These are phyloP conservation scores for Pitta sordida DNA, from an alignment of 2,113 vertebrate species.

Conservation along the genomic window DNA sequence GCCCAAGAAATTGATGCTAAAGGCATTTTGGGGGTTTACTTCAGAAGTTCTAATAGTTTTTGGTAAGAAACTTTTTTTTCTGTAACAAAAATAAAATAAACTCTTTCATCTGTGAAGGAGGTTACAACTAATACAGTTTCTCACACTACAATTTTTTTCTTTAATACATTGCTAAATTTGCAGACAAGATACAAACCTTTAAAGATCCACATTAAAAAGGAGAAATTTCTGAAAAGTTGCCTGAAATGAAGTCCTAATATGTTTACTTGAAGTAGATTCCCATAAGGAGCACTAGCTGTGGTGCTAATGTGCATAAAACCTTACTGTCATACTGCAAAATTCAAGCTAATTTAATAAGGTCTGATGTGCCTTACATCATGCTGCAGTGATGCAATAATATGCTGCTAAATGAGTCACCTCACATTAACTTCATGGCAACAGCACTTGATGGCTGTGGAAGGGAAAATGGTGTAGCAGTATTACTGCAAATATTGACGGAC, in stretches of 20 bases:
- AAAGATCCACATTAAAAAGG: neutral
- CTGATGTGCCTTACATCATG: constrained; percentile 72
- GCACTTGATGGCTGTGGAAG: constrained; percentile 65
- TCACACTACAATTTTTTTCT: neutral
- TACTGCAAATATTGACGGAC: constrained; percentile 55
- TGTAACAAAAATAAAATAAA: neutral
- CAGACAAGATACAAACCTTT: neutral
- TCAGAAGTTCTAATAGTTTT: neutral
- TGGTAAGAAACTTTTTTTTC: neutral
- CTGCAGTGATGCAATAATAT: constrained; percentile 74
- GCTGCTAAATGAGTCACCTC: constrained; percentile 72
- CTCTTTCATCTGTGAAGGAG: neutral
- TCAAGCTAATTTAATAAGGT: constrained; percentile 74
- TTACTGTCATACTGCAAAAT: constrained; percentile 64
- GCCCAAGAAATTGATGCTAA: constrained; percentile 24
- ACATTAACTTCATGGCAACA: constrained; percentile 61
- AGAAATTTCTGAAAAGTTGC: neutral
- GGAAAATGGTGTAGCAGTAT: constrained; percentile 34
- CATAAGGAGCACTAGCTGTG: constrained; percentile 47
- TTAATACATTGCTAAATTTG: neutral
- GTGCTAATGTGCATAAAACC: constrained; percentile 61
- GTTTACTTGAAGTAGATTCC: constrained; percentile 40
- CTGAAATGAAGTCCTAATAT: constrained; percentile 11
- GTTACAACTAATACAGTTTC: neutral
- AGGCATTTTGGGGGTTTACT: neutral